Percentiles rank a stretch among this genome's conserved stretches.
phyloP scores from a whole-genome alignment of 1,140 invertebrate species.

The Bemisia tabaci region DNA sequence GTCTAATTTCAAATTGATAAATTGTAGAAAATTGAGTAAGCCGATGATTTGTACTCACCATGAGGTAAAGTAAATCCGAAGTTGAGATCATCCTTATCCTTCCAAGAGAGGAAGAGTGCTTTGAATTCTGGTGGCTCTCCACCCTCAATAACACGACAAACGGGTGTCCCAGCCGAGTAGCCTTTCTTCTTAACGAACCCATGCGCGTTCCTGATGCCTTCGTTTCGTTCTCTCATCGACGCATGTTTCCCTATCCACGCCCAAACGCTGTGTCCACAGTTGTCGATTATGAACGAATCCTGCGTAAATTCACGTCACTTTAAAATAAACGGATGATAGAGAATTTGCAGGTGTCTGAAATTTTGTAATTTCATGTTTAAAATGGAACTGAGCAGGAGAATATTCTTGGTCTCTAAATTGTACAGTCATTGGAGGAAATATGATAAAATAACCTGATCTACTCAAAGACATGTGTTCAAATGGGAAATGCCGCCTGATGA shows the following conservation, averaged over 20 bases:
- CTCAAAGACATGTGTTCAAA: no score
- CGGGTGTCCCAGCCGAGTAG: slow-evolving; percentile 55
- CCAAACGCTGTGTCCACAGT: slow-evolving; percentile 75
- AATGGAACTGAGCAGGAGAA: no score
- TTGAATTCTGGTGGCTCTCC: slow-evolving; percentile 79
- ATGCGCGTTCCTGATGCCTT: slow-evolving; percentile 71
- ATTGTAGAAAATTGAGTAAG: no score
- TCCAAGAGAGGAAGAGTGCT: slow-evolving; percentile 65
- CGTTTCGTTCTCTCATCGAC: slow-evolving; percentile 49
- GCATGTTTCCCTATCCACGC: slow-evolving; percentile 76
- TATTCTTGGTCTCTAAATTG: no score
- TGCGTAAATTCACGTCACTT: slow-evolving; percentile 32
- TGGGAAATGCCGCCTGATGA: no score
- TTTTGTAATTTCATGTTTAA: no score
- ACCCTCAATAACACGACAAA: slow-evolving; percentile 63
- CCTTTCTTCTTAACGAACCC: slow-evolving; percentile 81
- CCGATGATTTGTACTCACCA: no score
- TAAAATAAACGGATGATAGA: no score
- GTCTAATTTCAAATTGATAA: no score
- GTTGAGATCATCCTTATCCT: slow-evolving; percentile 24
- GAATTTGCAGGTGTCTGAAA: no score
- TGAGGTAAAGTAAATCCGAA: not conserved
- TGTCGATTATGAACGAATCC: slow-evolving; percentile 78
- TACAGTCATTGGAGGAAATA: no score
- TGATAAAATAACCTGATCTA: no score